Evolutionary conservation across 2,113 vertebrate species (phyloP).

Genomic region (Ictalurus punctatus): DNA sequence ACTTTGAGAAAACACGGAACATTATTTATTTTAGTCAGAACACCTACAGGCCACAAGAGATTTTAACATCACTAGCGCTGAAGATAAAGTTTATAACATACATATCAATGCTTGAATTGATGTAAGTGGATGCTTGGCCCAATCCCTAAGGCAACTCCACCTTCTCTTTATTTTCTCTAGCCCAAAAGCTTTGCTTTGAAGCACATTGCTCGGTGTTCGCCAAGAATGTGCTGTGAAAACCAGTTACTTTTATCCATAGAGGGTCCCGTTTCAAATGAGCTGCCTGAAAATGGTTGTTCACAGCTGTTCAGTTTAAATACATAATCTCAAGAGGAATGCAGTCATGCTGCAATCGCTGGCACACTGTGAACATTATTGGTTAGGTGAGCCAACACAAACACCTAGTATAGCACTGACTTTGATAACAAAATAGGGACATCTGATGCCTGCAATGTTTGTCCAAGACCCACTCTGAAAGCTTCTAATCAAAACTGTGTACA

Average conservation of each 20-base stretch:
- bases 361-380: slow-evolving; percentile 48
- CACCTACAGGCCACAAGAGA: slow-evolving; percentile 6
- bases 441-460: slow-evolving; percentile 40
- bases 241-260: slow-evolving; percentile 40
- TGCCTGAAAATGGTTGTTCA: slow-evolving; percentile 37
- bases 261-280: slow-evolving; percentile 43
- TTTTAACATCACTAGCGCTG: neutral
- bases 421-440: slow-evolving; percentile 60
- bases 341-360: slow-evolving; percentile 58
- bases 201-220: slow-evolving; percentile 11
- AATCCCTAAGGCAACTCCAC: slow-evolving; percentile 34
- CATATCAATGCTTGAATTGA: slow-evolving; percentile 39
- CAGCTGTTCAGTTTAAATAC: slow-evolving; percentile 46
- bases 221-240: slow-evolving; percentile 46
- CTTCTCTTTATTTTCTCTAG: slow-evolving; percentile 39
- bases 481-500: slow-evolving; percentile 48
- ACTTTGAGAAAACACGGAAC: neutral
- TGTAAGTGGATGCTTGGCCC: slow-evolving; percentile 11
- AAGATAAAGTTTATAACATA: slow-evolving; percentile 34
- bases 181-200: slow-evolving; percentile 43
- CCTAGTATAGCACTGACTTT: slow-evolving; percentile 59
- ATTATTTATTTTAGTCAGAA: neutral
- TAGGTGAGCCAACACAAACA: slow-evolving; percentile 63
- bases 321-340: slow-evolving; percentile 56
- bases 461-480: slow-evolving; percentile 38